Percentiles rank a stretch among this genome's conserved stretches.
Evolutionary conservation across 2,797 vertebrate species (phyloP).

Genomic region (Scarus forsteni): DNA sequence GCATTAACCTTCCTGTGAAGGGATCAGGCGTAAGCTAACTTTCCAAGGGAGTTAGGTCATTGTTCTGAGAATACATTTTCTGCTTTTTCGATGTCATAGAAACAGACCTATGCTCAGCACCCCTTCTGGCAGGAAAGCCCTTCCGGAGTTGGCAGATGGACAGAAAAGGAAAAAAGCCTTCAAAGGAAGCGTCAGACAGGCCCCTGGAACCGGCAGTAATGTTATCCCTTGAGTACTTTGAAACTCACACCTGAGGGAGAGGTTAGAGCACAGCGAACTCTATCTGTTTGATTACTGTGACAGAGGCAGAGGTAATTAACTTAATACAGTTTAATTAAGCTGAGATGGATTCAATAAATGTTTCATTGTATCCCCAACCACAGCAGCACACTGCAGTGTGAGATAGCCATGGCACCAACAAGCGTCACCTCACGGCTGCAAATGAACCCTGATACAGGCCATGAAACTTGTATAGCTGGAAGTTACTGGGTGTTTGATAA

Average conservation of each 20-base stretch:
- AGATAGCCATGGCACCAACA: conserved; percentile 24
- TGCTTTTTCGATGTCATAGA: conserved; percentile 32
- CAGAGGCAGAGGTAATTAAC: conserved; percentile 75
- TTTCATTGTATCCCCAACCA: conserved; percentile 64
- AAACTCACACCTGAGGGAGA: conserved; percentile 75
- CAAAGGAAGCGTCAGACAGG: conserved; percentile 29
- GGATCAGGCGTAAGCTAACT: conserved; percentile 53
- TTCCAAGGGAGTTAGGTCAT: conserved; percentile 53
- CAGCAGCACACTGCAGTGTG: conserved; percentile 9
- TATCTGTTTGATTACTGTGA: conserved; percentile 73
- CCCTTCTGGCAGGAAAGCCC: conserved; percentile 42
- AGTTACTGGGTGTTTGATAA: conserved; percentile 30
- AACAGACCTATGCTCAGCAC: conserved; percentile 22
- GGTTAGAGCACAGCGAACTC: conserved; percentile 55
- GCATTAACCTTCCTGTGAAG: conserved; percentile 66
- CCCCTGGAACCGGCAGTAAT: conserved; percentile 49
- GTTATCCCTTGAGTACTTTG: conserved; percentile 54
- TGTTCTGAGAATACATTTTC: conserved; percentile 61
- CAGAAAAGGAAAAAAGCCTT: conserved; percentile 45
- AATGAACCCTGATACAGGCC: conserved; percentile 12
- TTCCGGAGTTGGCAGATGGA: conserved; percentile 33
- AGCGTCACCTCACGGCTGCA: conserved; percentile 1
- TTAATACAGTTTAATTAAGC: conserved; percentile 79
- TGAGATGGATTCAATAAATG: conserved; percentile 73
- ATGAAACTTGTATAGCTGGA: conserved; percentile 16